Percentiles rank a stretch among this genome's conserved stretches.
These are phyloP conservation scores for Sylvilagus bachmani DNA, from an alignment of 2,113 vertebrate genomes.

Conservation along the genomic window DNA sequence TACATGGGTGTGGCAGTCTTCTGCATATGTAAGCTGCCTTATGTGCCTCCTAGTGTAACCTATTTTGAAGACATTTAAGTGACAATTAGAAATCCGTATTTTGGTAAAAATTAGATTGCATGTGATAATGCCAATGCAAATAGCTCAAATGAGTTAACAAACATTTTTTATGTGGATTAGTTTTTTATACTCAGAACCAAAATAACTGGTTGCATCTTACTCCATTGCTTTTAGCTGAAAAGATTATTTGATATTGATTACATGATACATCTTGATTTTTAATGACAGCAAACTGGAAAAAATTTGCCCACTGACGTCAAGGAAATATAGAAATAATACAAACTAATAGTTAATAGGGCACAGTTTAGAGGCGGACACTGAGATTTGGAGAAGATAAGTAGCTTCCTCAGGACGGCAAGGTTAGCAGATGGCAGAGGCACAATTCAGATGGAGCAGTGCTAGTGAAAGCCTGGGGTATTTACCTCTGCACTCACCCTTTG, in stretches of 20 bases:
- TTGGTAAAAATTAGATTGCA: conserved; percentile 63
- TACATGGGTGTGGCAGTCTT: conserved; percentile 55
- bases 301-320: not conserved
- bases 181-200: conserved; percentile 1
- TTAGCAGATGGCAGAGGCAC: not conserved
- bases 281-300: not conserved
- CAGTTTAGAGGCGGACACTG: not conserved
- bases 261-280: not conserved
- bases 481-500: too few species aligned
- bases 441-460: not conserved
- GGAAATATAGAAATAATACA: not conserved
- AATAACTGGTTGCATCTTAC: not conserved
- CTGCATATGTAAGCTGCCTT: conserved; percentile 35
- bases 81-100: conserved; percentile 73
- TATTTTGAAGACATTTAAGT: conserved; percentile 62
- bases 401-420: not conserved
- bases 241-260: not conserved
- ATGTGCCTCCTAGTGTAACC: not conserved
- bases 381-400: not conserved
- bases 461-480: not conserved
- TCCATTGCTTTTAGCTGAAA: conserved; percentile 36
- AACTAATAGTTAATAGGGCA: not conserved
- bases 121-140: not conserved
- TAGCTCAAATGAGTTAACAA: conserved; percentile 36
- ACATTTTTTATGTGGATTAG: not conserved